Conservation (phyloP, 2,797 vertebrate genomes). For the Esox masquinongy region DNA sequence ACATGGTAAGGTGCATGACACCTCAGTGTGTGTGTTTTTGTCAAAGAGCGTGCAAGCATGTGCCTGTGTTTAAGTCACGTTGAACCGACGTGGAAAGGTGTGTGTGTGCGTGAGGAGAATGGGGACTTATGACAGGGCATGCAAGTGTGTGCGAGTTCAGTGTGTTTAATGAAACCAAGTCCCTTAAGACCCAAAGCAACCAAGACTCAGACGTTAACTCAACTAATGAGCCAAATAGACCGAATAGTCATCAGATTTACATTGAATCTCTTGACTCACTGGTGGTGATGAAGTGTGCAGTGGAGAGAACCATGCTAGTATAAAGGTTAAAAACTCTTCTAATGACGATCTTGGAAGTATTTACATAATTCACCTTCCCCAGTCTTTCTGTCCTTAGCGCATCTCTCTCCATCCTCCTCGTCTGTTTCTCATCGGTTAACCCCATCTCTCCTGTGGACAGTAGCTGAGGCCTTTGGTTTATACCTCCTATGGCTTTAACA, state of each 20-base stretch:
- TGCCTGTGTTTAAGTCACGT: neutral
- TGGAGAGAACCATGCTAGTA: slow-evolving; percentile 10
- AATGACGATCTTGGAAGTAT: slow-evolving; percentile 10
- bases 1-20: slow-evolving; percentile 10
- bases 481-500: slow-evolving; percentile 29
- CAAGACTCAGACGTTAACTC: slow-evolving; percentile 67
- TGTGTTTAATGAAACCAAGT: slow-evolving; percentile 59
- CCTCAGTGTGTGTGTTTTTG: slow-evolving; percentile 32
- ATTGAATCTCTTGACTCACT: neutral
- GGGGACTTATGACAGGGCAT: slow-evolving; percentile 2
- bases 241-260: slow-evolving; percentile 37
- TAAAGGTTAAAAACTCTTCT: slow-evolving; percentile 45
- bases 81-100: slow-evolving; percentile 3
- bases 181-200: slow-evolving; percentile 51
- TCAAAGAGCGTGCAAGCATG: no score
- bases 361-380: slow-evolving; percentile 30
- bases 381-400: slow-evolving; percentile 4
- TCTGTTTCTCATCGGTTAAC: no score
- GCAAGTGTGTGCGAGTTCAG: slow-evolving; percentile 47
- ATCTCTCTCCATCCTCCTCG: slow-evolving; percentile 6
- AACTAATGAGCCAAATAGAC: slow-evolving; percentile 66
- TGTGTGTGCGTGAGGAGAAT: slow-evolving; percentile 35
- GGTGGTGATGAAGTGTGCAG: neutral
- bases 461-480: slow-evolving; percentile 31
- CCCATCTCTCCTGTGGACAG: neutral